phyloP scores from a whole-genome alignment of 2,888 invertebrate species.

The Leucoptera coffeella region DNA sequence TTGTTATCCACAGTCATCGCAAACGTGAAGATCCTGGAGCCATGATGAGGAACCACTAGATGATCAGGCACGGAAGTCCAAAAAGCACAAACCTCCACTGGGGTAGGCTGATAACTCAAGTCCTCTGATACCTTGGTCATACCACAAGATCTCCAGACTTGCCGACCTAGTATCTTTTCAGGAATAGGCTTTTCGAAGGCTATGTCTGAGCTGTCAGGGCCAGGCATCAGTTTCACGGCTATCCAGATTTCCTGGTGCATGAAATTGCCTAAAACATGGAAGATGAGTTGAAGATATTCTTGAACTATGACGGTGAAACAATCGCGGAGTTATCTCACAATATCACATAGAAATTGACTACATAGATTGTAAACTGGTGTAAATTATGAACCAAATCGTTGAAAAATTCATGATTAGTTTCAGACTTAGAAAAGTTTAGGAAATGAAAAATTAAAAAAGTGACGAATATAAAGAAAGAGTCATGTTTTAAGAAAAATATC shows the following conservation, averaged over 20 bases:
- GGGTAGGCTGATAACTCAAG: conserved; percentile 22
- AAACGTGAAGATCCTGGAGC: conserved; percentile 40
- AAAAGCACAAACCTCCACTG: conserved; percentile 30
- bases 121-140: conserved; percentile 33
- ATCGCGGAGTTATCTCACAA: too few relatives aligned
- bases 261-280: conserved; percentile 33
- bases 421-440: not conserved
- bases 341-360: too few relatives aligned
- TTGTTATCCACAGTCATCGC: conserved; percentile 48
- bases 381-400: too few relatives aligned
- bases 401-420: too few relatives aligned
- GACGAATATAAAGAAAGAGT: too few relatives aligned
- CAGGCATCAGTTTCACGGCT: conserved; percentile 31
- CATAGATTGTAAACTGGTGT: too few relatives aligned
- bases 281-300: too few relatives aligned
- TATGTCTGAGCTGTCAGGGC: conserved; percentile 29
- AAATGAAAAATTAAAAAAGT: too few relatives aligned
- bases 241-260: conserved; percentile 40
- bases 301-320: too few relatives aligned
- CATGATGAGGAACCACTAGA: conserved; percentile 35
- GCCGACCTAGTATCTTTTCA: conserved; percentile 25
- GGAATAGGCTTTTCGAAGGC: conserved; percentile 25
- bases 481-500: too few relatives aligned
- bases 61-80: conserved; percentile 45
- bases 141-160: conserved; percentile 32